Percentiles rank a stretch among this genome's conserved stretches.
phyloP scores from a whole-genome alignment of 2,113 vertebrate species.

The Tursiops truncatus region DNA sequence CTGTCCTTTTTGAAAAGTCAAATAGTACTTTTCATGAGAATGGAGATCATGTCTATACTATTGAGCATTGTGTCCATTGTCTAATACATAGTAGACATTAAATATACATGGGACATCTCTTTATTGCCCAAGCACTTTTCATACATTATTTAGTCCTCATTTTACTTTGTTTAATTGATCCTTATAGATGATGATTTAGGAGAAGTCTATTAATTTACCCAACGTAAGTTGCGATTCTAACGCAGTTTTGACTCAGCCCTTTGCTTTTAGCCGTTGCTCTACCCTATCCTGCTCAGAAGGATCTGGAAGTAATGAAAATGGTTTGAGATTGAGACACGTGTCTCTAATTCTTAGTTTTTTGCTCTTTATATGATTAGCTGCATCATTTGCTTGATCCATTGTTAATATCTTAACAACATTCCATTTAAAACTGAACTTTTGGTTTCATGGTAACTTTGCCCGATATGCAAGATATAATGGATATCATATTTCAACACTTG shows the following conservation, averaged over 20 bases:
- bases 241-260: neutral
- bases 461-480: neutral
- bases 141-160: neutral
- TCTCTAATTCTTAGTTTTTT: neutral
- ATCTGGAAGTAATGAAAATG: neutral
- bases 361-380: neutral
- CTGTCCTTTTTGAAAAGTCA: conserved; percentile 82
- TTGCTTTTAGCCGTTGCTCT: neutral
- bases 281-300: neutral
- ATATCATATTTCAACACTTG: neutral
- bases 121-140: neutral
- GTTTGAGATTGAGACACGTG: neutral
- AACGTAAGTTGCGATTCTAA: neutral
- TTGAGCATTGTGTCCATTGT: neutral
- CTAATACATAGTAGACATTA: neutral
- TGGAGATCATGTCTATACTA: neutral
- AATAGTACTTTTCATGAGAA: neutral
- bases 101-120: neutral
- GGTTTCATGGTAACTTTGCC: neutral
- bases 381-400: neutral
- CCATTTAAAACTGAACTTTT: neutral
- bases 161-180: neutral
- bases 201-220: neutral
- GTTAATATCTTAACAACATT: neutral
- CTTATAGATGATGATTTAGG: neutral